Evolutionary conservation across 2,888 invertebrate genomes (phyloP).

Genomic region (Lomographa bimaculata): DNA sequence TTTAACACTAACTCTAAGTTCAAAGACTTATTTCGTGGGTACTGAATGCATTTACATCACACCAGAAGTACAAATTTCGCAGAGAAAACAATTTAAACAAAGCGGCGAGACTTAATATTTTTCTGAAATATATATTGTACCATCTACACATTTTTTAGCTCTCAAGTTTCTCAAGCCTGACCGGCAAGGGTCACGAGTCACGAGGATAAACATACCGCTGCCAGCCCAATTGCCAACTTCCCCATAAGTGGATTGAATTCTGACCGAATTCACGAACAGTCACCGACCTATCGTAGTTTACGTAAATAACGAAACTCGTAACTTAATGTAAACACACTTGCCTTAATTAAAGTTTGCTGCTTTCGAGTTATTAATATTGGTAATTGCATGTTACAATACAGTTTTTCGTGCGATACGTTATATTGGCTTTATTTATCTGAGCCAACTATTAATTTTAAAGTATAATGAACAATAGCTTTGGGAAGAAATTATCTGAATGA

Average conservation of each 20-base stretch:
- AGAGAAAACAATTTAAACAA: no score
- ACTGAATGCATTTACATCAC: no score
- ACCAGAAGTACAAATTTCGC: no score
- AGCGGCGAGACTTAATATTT: no score
- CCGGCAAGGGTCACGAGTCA: conserved; percentile 66
- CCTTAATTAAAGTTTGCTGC: conserved; percentile 28
- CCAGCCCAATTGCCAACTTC: conserved; percentile 63
- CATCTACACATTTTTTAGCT: conserved; percentile 26
- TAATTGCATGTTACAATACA: conserved; percentile 9
- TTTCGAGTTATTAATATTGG: conserved; percentile 23
- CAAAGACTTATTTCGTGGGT: no score
- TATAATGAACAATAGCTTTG: no score
- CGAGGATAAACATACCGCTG: conserved; percentile 59
- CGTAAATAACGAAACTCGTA: conserved; percentile 31
- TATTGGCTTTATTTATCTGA: no score
- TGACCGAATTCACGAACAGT: conserved; percentile 44
- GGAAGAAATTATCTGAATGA: no score
- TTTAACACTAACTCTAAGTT: no score
- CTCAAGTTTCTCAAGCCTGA: conserved; percentile 52
- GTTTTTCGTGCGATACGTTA: conserved; percentile 8
- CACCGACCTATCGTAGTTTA: conserved; percentile 32
- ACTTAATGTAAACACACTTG: conserved; percentile 32
- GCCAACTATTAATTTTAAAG: no score
- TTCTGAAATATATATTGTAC: no score
- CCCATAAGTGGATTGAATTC: conserved; percentile 69